phyloP scores from a whole-genome alignment of 2,113 vertebrate genomes.

The Oceanodroma tethys region DNA sequence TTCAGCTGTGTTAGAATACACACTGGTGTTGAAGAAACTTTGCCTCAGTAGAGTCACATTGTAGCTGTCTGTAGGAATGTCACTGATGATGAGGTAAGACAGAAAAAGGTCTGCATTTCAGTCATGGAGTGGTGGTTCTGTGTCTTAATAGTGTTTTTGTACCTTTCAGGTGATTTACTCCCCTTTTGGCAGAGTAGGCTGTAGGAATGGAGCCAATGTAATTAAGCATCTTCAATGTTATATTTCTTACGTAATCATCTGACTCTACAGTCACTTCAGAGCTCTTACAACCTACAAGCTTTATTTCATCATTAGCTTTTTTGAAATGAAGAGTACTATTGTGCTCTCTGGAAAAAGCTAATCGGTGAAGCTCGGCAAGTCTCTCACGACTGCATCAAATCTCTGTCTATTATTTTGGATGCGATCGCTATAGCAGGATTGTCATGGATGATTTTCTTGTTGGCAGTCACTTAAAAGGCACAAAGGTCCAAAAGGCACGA shows the following conservation, averaged over 20 bases:
- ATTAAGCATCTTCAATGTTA: not conserved
- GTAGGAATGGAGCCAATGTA: not conserved
- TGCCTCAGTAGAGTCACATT: not conserved
- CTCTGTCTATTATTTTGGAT: not conserved
- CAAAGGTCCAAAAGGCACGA: not conserved
- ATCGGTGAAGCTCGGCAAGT: not conserved
- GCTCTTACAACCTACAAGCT: not conserved
- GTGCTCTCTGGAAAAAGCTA: too few species aligned
- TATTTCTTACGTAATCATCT: not conserved
- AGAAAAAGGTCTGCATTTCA: not conserved
- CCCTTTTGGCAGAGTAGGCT: not conserved
- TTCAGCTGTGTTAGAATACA: not conserved
- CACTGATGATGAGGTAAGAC: not conserved
- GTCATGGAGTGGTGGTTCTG: not conserved
- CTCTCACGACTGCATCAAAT: not conserved
- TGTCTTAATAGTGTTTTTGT: not conserved
- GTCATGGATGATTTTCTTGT: not conserved
- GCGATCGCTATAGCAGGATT: fast-evolving
- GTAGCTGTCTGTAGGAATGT: not conserved
- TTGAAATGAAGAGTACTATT: not conserved
- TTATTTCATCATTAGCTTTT: not conserved
- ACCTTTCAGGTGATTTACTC: not conserved
- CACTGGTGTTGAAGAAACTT: not conserved
- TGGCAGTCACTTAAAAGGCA: not conserved
- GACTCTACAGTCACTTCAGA: not conserved